Evolutionary conservation across 2,888 invertebrate species (phyloP).

Genomic region (Heterodera filipjevi): DNA sequence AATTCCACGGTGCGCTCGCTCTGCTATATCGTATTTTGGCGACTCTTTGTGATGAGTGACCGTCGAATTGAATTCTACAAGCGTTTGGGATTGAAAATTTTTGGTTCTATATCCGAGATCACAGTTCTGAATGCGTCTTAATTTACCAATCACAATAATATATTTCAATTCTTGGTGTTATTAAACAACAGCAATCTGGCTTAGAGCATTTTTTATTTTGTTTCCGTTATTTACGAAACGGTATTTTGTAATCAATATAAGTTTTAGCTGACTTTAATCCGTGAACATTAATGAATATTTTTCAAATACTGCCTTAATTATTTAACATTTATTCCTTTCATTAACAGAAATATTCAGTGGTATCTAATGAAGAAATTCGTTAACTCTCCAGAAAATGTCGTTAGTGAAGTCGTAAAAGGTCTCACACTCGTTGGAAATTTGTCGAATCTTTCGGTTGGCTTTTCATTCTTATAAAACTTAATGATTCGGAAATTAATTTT

Average conservation of each 20-base stretch:
- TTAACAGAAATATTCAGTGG: no score
- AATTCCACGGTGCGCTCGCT: background rate
- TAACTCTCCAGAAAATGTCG: conserved; percentile 47
- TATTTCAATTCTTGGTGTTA: background rate
- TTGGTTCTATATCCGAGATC: background rate
- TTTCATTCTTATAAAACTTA: conserved; percentile 39
- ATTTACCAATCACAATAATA: background rate
- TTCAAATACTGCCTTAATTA: no score
- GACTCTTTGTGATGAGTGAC: conserved; percentile 1
- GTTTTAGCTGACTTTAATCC: no score
- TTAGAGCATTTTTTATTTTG: background rate
- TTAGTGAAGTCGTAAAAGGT: conserved; percentile 52
- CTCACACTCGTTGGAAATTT: conserved; percentile 35
- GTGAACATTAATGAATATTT: no score
- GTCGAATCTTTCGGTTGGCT: conserved; percentile 37
- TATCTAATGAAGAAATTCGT: conserved; percentile 52
- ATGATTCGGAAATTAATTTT: conserved; percentile 7
- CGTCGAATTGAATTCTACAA: conserved; percentile 5
- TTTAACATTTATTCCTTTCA: no score
- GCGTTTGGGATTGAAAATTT: background rate
- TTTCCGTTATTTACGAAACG: no score
- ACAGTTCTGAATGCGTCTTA: background rate
- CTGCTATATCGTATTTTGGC: background rate
- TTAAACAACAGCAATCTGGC: background rate
- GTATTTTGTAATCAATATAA: no score